phyloP scores from a whole-genome alignment of 2,888 invertebrate species.

The Lepidonotus clava region DNA sequence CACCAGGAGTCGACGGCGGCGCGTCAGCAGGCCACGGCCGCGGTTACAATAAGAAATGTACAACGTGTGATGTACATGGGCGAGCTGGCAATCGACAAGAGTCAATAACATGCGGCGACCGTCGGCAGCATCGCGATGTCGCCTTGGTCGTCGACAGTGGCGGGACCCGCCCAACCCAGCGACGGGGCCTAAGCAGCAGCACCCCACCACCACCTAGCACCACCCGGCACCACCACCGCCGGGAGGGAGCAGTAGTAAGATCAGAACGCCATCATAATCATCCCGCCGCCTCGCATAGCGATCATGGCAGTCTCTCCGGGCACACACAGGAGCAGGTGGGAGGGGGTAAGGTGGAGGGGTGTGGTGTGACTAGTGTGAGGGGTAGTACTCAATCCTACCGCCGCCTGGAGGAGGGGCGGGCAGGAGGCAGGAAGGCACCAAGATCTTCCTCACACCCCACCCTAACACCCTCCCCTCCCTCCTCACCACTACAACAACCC shows the following conservation, averaged over 20 bases:
- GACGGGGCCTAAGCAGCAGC: constrained; percentile 16
- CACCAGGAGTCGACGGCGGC: neutral
- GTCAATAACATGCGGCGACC: constrained; percentile 37
- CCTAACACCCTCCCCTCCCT: neutral
- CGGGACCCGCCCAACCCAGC: neutral
- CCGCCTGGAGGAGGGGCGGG: neutral
- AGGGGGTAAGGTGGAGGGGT: neutral
- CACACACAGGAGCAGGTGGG: neutral
- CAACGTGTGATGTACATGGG: constrained; percentile 41
- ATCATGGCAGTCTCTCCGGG: constrained; percentile 8
- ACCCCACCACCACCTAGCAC: neutral
- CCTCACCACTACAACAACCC: neutral
- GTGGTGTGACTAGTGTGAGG: neutral
- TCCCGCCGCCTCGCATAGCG: constrained; percentile 23
- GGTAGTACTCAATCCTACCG: neutral
- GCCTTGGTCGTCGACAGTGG: neutral
- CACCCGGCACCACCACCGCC: neutral
- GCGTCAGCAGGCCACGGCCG: neutral
- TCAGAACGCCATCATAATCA: constrained; percentile 47
- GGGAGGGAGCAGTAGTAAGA: constrained; percentile 36
- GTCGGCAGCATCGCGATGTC: constrained; percentile 28
- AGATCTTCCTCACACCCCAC: neutral
- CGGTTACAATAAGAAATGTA: constrained; percentile 46
- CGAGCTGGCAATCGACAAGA: constrained; percentile 29
- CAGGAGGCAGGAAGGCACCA: neutral